Evolutionary conservation across 2,888 invertebrate genomes (phyloP).

Genomic region (Crioceris asparagi): DNA sequence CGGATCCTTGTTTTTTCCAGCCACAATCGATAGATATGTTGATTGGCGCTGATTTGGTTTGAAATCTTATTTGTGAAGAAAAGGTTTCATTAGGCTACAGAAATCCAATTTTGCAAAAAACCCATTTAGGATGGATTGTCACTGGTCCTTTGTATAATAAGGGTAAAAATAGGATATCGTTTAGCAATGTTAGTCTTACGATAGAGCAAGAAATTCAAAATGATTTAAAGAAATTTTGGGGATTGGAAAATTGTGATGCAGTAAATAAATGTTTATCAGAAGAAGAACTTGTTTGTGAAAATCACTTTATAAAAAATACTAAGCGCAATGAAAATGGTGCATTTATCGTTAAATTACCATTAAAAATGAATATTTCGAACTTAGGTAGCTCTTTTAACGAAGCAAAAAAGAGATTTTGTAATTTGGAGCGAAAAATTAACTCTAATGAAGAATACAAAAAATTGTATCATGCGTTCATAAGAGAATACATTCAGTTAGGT

Average conservation of each 20-base stretch:
- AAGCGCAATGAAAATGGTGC: constrained; percentile 7
- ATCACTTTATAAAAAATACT: constrained; percentile 6
- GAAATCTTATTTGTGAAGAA: constrained; percentile 10
- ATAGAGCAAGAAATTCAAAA: no score
- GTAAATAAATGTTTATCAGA: constrained; percentile 6
- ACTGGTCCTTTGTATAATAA: constrained; percentile 1
- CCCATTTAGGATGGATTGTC: constrained; percentile 13
- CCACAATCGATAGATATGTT: constrained; percentile 13
- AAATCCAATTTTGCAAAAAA: constrained; percentile 14
- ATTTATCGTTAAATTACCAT: constrained; percentile 15
- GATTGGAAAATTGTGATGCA: no score
- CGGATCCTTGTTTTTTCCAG: constrained; percentile 12
- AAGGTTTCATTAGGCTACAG: constrained; percentile 8
- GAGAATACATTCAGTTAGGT: constrained; percentile 9
- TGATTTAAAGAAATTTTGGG: no score
- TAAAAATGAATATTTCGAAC: constrained; percentile 7
- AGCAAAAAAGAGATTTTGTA: constrained; percentile 9
- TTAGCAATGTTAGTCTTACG: background rate
- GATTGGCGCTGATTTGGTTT: constrained; percentile 13
- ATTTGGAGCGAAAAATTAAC: constrained; percentile 11
- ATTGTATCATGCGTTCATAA: constrained; percentile 14
- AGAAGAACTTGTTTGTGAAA: constrained; percentile 9
- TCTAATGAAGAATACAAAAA: constrained; percentile 9
- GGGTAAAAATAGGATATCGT: background rate
- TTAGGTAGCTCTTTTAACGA: constrained; percentile 9